Evolutionary conservation across 2,797 vertebrate genomes (phyloP).

Genomic region (Macropus fuliginosus): DNA sequence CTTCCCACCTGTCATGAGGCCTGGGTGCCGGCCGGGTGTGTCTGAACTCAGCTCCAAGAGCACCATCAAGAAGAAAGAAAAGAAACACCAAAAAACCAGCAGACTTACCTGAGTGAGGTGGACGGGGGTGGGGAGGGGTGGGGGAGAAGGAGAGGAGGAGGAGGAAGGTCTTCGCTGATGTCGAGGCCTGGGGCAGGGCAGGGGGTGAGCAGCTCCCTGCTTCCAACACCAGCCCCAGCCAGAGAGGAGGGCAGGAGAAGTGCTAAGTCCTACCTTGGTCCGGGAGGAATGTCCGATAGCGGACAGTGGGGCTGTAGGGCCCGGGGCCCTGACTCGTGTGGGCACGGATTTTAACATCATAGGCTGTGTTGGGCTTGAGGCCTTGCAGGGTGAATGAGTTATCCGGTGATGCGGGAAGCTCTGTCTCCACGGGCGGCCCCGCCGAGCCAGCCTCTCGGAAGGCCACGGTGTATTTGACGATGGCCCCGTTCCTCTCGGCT

Average conservation of each 20-base stretch:
- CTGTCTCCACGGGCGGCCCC: slow-evolving; percentile 89
- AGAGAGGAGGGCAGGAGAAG: slow-evolving; percentile 85
- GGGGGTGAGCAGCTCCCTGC: slow-evolving; percentile 62
- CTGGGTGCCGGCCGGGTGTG: slow-evolving; percentile 81
- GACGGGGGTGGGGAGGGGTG: slow-evolving; percentile 74
- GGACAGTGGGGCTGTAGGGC: slow-evolving; percentile 97
- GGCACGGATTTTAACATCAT: slow-evolving; percentile 98
- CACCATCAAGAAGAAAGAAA: slow-evolving; percentile 81
- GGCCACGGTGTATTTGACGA: slow-evolving; percentile 96
- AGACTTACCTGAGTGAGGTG: slow-evolving; percentile 86
- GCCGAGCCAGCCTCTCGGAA: slow-evolving; percentile 90
- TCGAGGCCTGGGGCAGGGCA: neutral
- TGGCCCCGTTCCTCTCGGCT: slow-evolving; percentile 94
- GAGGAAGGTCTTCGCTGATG: slow-evolving; percentile 59
- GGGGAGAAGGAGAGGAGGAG: slow-evolving; percentile 74
- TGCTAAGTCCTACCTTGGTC: slow-evolving; percentile 95
- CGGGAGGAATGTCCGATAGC: slow-evolving; percentile 97
- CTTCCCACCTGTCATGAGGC: slow-evolving; percentile 85
- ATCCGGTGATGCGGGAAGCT: slow-evolving; percentile 87
- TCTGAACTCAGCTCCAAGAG: slow-evolving; percentile 85
- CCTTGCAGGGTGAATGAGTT: slow-evolving; percentile 93
- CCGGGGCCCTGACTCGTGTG: slow-evolving; percentile 99
- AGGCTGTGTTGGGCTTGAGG: slow-evolving; percentile 95
- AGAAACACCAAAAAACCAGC: slow-evolving; percentile 74
- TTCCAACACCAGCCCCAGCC: slow-evolving; percentile 75